These are phyloP conservation scores for Tetragonula clypearis DNA, from an alignment of 1,140 invertebrate species.

Conservation along the genomic window DNA sequence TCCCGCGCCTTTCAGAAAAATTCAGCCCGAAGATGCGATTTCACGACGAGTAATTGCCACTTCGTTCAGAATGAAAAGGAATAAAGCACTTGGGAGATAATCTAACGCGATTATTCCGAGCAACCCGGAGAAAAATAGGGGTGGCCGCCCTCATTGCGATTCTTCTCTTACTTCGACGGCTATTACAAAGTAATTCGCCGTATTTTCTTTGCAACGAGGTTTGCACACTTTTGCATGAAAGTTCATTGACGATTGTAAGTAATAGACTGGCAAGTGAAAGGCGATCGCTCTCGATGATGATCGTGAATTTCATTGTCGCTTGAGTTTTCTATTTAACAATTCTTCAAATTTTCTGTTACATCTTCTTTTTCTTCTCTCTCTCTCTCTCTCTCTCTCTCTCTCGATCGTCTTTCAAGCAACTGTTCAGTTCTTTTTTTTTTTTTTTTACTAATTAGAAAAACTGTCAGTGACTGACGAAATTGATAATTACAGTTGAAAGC, in stretches of 20 bases:
- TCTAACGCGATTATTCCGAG: slow-evolving; percentile 36
- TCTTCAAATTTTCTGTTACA: not conserved
- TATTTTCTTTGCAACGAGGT: not conserved
- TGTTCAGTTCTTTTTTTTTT: no score
- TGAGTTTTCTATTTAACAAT: not conserved
- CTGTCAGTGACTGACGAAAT: no score
- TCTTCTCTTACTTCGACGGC: not conserved
- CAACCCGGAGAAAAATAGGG: slow-evolving; percentile 2
- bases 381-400: no score
- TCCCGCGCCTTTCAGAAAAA: slow-evolving; percentile 16
- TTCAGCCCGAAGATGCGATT: slow-evolving; percentile 39
- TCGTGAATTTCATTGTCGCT: not conserved
- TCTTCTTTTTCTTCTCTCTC: no score
- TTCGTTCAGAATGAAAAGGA: slow-evolving; percentile 32
- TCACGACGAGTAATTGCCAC: slow-evolving; percentile 41
- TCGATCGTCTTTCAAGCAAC: no score
- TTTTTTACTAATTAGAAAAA: no score
- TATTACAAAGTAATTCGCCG: slow-evolving; percentile 19
- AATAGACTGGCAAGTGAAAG: not conserved
- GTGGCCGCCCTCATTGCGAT: not conserved
- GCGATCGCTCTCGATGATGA: no score
- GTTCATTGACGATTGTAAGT: not conserved
- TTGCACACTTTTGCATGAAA: not conserved
- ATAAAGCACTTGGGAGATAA: slow-evolving; percentile 39
- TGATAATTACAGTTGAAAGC: no score